Percentiles rank a stretch among this genome's conserved stretches.
phyloP scores from a whole-genome alignment of 1,140 invertebrate species.

The Neomicropteryx cornuta region DNA sequence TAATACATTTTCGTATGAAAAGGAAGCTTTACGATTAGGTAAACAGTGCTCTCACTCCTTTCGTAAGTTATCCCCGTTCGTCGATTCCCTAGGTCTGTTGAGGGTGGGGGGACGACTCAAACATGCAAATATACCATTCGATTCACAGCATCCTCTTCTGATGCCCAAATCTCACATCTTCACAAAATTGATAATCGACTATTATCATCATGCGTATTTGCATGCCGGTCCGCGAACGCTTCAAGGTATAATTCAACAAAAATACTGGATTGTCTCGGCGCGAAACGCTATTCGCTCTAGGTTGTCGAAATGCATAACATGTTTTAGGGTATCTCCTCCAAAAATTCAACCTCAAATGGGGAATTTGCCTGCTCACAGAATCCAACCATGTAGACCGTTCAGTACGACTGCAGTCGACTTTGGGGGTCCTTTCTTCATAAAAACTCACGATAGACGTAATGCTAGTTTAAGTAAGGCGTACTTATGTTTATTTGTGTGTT shows the following conservation, averaged over 20 bases:
- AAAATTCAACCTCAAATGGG: constrained; percentile 7
- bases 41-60: too few relatives aligned
- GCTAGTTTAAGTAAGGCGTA: constrained; percentile 8
- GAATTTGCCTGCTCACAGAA: constrained; percentile 6
- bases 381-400: constrained; percentile 4
- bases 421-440: constrained; percentile 11
- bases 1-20: too few relatives aligned
- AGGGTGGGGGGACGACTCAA: constrained; percentile 16
- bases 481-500: constrained; percentile 9
- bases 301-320: constrained; percentile 2
- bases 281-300: constrained; percentile 8
- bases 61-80: constrained; percentile 9
- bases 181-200: constrained; percentile 13
- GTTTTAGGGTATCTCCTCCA: background rate
- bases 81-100: constrained; percentile 10
- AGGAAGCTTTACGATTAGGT: too few relatives aligned
- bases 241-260: constrained; percentile 11
- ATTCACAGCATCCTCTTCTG: constrained; percentile 13
- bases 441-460: constrained; percentile 3
- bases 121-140: constrained; percentile 8
- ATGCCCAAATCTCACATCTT: constrained; percentile 12
- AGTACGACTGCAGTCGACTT: constrained; percentile 8
- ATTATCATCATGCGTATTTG: constrained; percentile 13
- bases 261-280: constrained; percentile 14
- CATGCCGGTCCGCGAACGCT: constrained; percentile 12